Evolutionary conservation across 2,113 vertebrate genomes (phyloP).

Genomic region (Xenopus laevis): DNA sequence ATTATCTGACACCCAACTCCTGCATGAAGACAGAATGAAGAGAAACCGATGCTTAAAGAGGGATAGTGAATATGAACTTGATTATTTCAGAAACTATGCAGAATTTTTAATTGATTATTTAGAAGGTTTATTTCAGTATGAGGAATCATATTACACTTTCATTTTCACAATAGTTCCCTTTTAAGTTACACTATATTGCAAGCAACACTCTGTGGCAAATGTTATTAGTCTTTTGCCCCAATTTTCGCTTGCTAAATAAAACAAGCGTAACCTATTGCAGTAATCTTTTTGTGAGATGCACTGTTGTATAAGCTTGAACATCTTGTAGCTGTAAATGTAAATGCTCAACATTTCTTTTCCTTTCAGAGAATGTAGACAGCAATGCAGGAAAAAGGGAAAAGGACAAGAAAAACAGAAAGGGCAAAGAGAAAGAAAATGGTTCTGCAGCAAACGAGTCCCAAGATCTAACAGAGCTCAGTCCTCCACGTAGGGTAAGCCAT

Average conservation of each 20-base stretch:
- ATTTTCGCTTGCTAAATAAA: slow-evolving; percentile 76
- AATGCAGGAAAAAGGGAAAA: slow-evolving; percentile 92
- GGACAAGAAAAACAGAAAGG: slow-evolving; percentile 92
- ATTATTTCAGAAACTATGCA: too few relatives aligned
- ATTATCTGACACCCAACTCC: too few relatives aligned
- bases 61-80: too few relatives aligned
- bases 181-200: too few relatives aligned
- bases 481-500: slow-evolving; percentile 72
- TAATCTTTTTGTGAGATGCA: slow-evolving; percentile 59
- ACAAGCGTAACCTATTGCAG: slow-evolving; percentile 70
- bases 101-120: too few relatives aligned
- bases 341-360: rapidly evolving
- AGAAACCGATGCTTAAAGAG: too few relatives aligned
- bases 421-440: slow-evolving; percentile 96
- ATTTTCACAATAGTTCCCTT: too few relatives aligned
- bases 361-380: slow-evolving; percentile 79
- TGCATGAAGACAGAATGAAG: too few relatives aligned
- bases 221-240: slow-evolving; percentile 61
- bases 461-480: slow-evolving; percentile 77
- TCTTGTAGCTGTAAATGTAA: background rate
- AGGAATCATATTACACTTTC: too few relatives aligned
- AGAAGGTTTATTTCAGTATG: too few relatives aligned
- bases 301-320: slow-evolving; percentile 67
- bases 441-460: slow-evolving; percentile 81
- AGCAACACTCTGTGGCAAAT: slow-evolving; percentile 77